Conservation (phyloP, 2,888 invertebrate genomes). For the Aquatica leii region DNA sequence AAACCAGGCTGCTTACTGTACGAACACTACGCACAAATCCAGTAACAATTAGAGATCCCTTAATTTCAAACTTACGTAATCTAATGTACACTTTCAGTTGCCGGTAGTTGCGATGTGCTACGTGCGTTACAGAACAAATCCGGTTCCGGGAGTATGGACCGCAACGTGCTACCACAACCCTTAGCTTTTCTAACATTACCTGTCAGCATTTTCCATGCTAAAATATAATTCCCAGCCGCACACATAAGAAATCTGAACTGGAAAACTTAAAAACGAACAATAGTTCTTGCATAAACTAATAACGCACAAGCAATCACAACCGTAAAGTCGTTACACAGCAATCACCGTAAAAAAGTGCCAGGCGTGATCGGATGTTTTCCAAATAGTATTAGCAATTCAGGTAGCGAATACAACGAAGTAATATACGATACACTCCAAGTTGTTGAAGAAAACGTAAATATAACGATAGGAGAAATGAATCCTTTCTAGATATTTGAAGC, state of each 20-base stretch:
- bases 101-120: slow-evolving; percentile 39
- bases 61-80: slow-evolving; percentile 41
- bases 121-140: slow-evolving; percentile 40
- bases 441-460: slow-evolving; percentile 35
- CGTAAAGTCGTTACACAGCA: not conserved
- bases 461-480: slow-evolving; percentile 45
- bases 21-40: not conserved
- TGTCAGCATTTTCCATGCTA: slow-evolving; percentile 36
- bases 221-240: slow-evolving; percentile 32
- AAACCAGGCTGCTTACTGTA: slow-evolving; percentile 2
- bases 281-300: no score
- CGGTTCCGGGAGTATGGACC: slow-evolving; percentile 40
- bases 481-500: slow-evolving; percentile 50
- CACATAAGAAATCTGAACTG: not conserved
- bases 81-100: slow-evolving; percentile 40
- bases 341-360: slow-evolving; percentile 11
- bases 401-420: slow-evolving; percentile 20
- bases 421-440: slow-evolving; percentile 27
- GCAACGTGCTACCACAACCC: slow-evolving; percentile 39
- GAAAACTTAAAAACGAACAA: not conserved
- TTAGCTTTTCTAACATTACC: slow-evolving; percentile 37
- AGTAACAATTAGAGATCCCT: slow-evolving; percentile 36
- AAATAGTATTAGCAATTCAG: slow-evolving; percentile 30
- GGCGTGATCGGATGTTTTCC: slow-evolving; percentile 22
- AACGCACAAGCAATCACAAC: not conserved